Evolutionary conservation across 2,113 vertebrate genomes (phyloP).

Genomic region (Acinonyx jubatus): DNA sequence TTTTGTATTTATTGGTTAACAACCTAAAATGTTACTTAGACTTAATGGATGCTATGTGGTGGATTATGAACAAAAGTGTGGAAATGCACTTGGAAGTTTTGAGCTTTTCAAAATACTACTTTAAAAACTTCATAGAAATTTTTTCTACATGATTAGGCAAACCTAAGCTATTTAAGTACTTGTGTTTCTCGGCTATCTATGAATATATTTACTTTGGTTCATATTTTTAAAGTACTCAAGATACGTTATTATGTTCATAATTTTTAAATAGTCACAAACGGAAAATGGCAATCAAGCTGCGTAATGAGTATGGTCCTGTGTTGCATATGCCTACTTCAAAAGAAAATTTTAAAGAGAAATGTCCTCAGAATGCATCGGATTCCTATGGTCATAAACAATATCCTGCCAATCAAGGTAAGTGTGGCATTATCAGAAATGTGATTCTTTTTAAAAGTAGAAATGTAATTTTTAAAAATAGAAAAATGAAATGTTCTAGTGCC

Average conservation of each 20-base stretch:
- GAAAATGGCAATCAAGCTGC: constrained; percentile 95
- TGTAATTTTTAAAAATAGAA: constrained; percentile 9
- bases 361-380: constrained; percentile 78
- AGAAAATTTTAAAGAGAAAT: constrained; percentile 91
- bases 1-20: constrained; percentile 33
- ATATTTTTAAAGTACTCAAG: constrained; percentile 36
- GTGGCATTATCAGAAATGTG: neutral
- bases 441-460: neutral
- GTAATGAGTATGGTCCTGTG: constrained; percentile 91
- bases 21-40: neutral
- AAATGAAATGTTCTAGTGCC: neutral
- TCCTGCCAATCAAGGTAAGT: constrained; percentile 88
- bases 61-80: constrained; percentile 33
- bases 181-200: constrained; percentile 3
- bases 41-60: neutral
- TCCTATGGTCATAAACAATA: constrained; percentile 89
- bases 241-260: constrained; percentile 49
- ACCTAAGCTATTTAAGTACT: neutral
- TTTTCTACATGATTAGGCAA: neutral
- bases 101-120: neutral
- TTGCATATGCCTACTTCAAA: constrained; percentile 96
- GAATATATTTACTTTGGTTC: neutral
- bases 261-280: constrained; percentile 90
- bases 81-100: constrained; percentile 10
- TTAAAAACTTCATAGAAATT: constrained; percentile 30